Evolutionary conservation across 2,113 vertebrate species (phyloP), one percentile per base, ranked within the genome.

Genomic region (Pseudolaguvia tuberculata): DNA sequence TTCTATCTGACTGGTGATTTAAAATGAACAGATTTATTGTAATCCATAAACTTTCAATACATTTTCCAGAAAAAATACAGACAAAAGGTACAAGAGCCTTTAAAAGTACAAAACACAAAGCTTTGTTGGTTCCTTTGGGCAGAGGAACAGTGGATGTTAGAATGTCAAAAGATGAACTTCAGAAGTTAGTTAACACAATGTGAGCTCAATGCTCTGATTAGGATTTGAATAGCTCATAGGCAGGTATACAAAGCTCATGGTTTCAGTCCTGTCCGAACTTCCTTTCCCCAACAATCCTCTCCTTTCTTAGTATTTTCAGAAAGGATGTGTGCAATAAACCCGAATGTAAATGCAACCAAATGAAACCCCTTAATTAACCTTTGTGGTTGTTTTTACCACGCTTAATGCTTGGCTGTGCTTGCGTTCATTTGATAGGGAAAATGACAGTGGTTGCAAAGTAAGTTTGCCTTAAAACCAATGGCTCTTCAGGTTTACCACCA

Each of bases 361-460:
- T 89, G 83, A 88, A 70, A 80, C 81, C 86, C 73, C 70, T 57
- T 77, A 82, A 88, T 87, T 84, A 85, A 85, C 72, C 84, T 75
- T 73, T 78, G 88, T 47, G 89, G 88, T 86, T 65, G 39, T 73
- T 79, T 65, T 47, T 86, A 56, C 83, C 77, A 50, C 80, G 74
- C 83, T 70, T 82, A 48, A 85, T 78, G 84, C 84, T 27, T 45
- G 73, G 78, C 80, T 76, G 81, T 52, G 25, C 84, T 88, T 86
- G 65, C 83, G 83, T 80, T 84, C 78, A 90, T 92, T 91, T 92
- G 91, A 84, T 84, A 91, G 90, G 89, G 85, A 91, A 92, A 91
- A 84, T 83, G 80, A 65, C 78, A 78, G 89, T 88, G 88, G 88
- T 89, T 88, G 86, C 85, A 88, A 87, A 84, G 86, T 88, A 86